These are phyloP conservation scores for Ctena decussata DNA, from an alignment of 2,888 invertebrate genomes.

Conservation along the genomic window DNA sequence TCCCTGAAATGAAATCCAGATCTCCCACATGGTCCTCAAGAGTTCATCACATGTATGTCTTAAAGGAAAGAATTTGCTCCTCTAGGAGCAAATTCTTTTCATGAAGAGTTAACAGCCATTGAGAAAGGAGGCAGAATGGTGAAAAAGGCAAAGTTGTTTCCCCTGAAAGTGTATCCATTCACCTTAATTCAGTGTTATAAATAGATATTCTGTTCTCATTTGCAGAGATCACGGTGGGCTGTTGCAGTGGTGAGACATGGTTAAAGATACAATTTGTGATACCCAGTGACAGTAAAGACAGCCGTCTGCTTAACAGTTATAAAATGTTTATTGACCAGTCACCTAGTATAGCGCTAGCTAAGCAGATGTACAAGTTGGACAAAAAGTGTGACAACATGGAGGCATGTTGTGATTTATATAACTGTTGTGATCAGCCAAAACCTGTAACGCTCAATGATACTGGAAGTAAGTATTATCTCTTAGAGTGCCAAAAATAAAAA, in stretches of 20 bases:
- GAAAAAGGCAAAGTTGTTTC: too few relatives aligned
- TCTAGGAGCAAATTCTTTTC: too few relatives aligned
- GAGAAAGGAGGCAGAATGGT: too few relatives aligned
- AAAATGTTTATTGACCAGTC: constrained; percentile 38
- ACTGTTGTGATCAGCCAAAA: constrained; percentile 36
- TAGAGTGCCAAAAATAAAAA: too few relatives aligned
- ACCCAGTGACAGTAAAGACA: constrained; percentile 26
- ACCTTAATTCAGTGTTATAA: too few relatives aligned
- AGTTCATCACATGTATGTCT: too few relatives aligned
- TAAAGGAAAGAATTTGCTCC: too few relatives aligned
- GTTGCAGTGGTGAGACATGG: constrained; percentile 43
- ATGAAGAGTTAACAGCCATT: too few relatives aligned
- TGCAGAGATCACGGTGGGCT: background rate
- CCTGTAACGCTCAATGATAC: constrained; percentile 14
- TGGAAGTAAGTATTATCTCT: constrained; percentile 48
- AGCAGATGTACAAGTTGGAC: constrained; percentile 37
- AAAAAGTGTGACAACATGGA: constrained; percentile 26
- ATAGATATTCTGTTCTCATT: background rate
- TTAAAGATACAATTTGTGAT: constrained; percentile 57
- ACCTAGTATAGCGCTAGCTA: constrained; percentile 4
- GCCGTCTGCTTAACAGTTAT: constrained; percentile 35
- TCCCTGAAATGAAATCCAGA: too few relatives aligned
- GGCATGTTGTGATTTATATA: background rate
- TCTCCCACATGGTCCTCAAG: too few relatives aligned
- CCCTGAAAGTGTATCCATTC: too few relatives aligned